Conservation (phyloP, 2,888 invertebrate species). For the Phyllotreta striolata region DNA sequence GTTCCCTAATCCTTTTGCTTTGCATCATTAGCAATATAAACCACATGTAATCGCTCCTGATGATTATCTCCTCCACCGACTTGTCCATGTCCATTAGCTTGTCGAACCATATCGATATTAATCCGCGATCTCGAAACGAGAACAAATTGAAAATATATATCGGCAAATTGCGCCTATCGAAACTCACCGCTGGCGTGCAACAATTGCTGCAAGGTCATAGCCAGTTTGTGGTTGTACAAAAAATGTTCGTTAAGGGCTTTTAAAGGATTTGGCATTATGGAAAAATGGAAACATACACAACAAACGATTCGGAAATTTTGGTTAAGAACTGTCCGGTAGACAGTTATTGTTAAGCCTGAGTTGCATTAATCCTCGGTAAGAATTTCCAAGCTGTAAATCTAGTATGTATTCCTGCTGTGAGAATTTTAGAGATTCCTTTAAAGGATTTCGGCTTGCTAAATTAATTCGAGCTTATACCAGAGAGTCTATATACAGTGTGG, state of each 20-base stretch:
- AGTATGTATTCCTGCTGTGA: too few species aligned
- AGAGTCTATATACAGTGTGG: too few species aligned
- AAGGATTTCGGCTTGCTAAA: too few species aligned
- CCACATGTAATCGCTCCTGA: conserved; percentile 62
- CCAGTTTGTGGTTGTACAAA: conserved; percentile 59
- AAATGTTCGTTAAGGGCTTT: conserved; percentile 58
- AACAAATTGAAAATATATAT: background rate
- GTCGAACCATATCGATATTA: conserved; percentile 57
- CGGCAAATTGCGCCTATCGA: too few species aligned
- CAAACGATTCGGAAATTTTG: conserved; percentile 1
- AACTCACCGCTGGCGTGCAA: conserved; percentile 54
- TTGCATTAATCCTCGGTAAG: too few species aligned
- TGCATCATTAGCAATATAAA: conserved; percentile 60
- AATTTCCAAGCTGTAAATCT: too few species aligned
- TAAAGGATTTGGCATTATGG: conserved; percentile 50
- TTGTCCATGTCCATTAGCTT: conserved; percentile 55
- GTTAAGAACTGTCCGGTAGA: background rate
- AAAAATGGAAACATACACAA: conserved; percentile 10
- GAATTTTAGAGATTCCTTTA: too few species aligned
- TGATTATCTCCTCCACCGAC: conserved; percentile 51
- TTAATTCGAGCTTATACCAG: too few species aligned
- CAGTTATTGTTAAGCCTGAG: too few species aligned
- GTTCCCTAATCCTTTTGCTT: conserved; percentile 56
- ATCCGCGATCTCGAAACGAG: conserved; percentile 47
- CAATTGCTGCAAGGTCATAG: conserved; percentile 58